phyloP scores from a whole-genome alignment of 37 sponge, comb jelly and placozoan species.

The Amphimedon queenslandica region DNA sequence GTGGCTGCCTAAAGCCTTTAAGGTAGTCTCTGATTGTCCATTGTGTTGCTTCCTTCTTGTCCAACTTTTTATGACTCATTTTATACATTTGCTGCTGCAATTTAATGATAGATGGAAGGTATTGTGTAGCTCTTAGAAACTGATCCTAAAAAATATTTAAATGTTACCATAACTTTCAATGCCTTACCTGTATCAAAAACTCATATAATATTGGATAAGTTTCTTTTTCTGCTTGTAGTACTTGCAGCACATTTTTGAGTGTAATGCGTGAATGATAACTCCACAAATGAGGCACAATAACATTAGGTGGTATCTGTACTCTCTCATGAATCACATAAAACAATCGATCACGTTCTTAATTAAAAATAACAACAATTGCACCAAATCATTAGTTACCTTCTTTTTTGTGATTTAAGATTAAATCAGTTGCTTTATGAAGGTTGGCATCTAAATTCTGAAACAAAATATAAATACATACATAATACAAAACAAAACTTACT shows the following conservation, averaged over 20 bases:
- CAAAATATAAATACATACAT: neutral
- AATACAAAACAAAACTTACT: neutral
- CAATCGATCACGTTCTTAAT: constrained; percentile 56
- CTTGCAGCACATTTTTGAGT: constrained; percentile 43
- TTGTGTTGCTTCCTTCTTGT: constrained; percentile 26
- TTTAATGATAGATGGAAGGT: constrained; percentile 63
- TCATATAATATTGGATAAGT: constrained; percentile 46
- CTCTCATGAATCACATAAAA: constrained; percentile 62
- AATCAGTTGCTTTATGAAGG: constrained; percentile 18
- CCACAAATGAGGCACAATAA: constrained; percentile 58
- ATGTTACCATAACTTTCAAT: neutral
- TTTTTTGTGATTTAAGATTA: constrained; percentile 42
- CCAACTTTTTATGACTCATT: constrained; percentile 29
- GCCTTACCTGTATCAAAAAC: constrained; percentile 47
- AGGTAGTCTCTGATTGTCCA: constrained; percentile 50
- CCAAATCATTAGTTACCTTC: constrained; percentile 22
- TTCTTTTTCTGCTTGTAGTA: constrained; percentile 25
- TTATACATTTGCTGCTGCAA: constrained; percentile 56
- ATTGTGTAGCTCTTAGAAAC: constrained; percentile 56
- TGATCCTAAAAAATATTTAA: constrained; percentile 35
- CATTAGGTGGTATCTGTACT: neutral
- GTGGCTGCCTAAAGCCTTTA: neutral
- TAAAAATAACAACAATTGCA: neutral
- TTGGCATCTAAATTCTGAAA: constrained; percentile 9
- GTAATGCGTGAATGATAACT: constrained; percentile 47